Evolutionary conservation across 1,140 invertebrate genomes (phyloP).

Genomic region (Tetramorium simillimum): DNA sequence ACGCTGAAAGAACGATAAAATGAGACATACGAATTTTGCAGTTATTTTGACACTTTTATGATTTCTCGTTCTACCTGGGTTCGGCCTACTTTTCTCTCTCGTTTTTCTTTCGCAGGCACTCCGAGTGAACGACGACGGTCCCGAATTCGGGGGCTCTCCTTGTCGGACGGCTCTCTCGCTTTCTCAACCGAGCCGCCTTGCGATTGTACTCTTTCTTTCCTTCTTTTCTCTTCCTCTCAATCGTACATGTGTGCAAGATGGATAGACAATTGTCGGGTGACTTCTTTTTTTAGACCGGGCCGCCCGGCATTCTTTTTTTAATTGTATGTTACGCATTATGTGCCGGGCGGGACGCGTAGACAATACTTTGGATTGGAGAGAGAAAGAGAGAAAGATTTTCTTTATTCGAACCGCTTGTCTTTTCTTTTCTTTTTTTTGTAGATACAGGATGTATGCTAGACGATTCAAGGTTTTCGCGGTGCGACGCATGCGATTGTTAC

Average conservation of each 20-base stretch:
- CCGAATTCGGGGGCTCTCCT: too few relatives aligned
- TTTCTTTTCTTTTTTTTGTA: background rate
- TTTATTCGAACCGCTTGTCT: background rate
- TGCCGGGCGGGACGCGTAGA: background rate
- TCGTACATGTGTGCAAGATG: background rate
- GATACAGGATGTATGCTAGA: constrained; percentile 8
- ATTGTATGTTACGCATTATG: background rate
- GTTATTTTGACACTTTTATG: too few relatives aligned
- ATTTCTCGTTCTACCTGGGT: too few relatives aligned
- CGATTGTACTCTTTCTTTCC: background rate
- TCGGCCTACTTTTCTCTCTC: background rate
- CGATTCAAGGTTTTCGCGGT: constrained; percentile 9
- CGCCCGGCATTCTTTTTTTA: background rate
- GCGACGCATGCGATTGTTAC: background rate
- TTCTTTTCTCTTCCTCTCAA: background rate
- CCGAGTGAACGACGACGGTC: too few relatives aligned
- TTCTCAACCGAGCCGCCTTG: background rate
- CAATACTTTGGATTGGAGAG: background rate
- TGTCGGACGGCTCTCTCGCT: background rate
- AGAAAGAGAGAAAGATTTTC: background rate
- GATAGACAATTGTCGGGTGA: background rate
- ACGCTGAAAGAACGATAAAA: too few relatives aligned
- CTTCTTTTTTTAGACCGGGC: background rate
- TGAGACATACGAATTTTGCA: too few relatives aligned
- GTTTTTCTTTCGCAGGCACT: background rate